Evolutionary conservation across 2,113 vertebrate genomes (phyloP).

Genomic region (Tympanuchus pallidicinctus): DNA sequence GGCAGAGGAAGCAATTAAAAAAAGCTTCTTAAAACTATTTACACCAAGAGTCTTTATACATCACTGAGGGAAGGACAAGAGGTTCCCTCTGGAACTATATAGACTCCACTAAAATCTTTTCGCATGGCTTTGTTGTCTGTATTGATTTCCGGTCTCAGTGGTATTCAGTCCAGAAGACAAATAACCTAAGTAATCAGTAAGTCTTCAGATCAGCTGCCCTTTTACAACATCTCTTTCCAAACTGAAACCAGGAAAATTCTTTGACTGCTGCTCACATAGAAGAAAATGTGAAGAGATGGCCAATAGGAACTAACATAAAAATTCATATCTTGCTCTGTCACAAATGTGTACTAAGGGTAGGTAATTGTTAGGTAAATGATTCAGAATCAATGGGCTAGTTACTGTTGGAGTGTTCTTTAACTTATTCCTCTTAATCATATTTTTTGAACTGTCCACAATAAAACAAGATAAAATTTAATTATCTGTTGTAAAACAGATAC

Average conservation of each 20-base stretch:
- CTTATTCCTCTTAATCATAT: accelerated
- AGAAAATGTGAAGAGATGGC: background rate
- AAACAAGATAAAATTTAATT: background rate
- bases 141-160: constrained; percentile 11
- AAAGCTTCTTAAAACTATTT: constrained; percentile 1
- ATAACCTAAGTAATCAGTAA: background rate
- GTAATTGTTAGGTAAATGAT: background rate
- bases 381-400: background rate
- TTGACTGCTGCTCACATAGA: background rate
- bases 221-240: background rate
- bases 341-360: background rate
- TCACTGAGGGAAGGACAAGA: background rate
- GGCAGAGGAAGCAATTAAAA: background rate
- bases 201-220: background rate
- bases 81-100: background rate
- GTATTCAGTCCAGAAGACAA: constrained; percentile 4
- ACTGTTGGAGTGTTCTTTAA: background rate
- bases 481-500: background rate
- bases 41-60: background rate
- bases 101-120: background rate
- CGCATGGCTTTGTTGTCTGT: background rate
- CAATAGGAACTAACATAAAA: background rate
- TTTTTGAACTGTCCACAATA: background rate
- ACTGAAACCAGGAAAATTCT: background rate
- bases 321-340: background rate